Conservation (phyloP, 2,888 invertebrate species). For the Phasia obesa region DNA sequence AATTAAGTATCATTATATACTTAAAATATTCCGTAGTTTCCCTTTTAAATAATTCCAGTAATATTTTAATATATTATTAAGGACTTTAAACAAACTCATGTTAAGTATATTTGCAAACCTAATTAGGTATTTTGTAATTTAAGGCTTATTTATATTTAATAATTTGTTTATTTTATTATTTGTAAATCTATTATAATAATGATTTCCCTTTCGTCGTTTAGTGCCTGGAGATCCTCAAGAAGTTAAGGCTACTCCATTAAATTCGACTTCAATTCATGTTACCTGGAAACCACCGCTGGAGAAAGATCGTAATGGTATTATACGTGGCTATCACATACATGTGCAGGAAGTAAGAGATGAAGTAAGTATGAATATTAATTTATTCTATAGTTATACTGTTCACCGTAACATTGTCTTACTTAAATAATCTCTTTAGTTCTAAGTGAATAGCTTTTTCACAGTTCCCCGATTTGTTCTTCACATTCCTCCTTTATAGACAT, state of each 20-base stretch:
- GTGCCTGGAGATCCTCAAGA: constrained; percentile 99
- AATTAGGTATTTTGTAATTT: constrained; percentile 18
- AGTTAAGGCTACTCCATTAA: constrained; percentile 93
- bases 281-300: constrained; percentile 96
- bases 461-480: no score
- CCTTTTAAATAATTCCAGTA: neutral
- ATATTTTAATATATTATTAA: neutral
- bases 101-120: constrained; percentile 38
- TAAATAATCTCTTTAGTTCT: no score
- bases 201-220: constrained; percentile 82
- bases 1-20: constrained; percentile 24
- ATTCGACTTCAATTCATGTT: constrained; percentile 97
- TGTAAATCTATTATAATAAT: constrained; percentile 34
- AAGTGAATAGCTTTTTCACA: no score
- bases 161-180: neutral
- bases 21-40: constrained; percentile 5
- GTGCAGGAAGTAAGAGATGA: constrained; percentile 94
- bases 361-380: constrained; percentile 83
- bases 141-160: constrained; percentile 68
- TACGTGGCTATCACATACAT: constrained; percentile 98
- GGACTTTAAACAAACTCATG: neutral
- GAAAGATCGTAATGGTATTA: constrained; percentile 96
- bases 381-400: neutral
- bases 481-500: no score
- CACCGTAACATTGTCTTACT: no score